Conservation (phyloP, 2,888 invertebrate species). For the Axea sp. region DNA sequence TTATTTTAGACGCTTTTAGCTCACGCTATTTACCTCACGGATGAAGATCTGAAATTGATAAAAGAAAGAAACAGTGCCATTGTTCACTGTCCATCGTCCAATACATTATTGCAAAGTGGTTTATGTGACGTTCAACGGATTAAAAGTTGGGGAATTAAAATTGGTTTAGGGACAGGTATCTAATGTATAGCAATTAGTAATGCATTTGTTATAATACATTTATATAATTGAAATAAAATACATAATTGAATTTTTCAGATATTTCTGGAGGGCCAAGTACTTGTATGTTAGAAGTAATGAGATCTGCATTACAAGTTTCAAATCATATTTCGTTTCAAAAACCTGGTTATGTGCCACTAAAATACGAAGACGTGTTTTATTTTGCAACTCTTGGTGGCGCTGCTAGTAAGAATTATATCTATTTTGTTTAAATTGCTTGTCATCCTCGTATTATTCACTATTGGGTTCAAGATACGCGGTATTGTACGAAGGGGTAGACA, state of each 20-base stretch:
- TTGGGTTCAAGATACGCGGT: no score
- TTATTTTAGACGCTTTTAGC: conserved; percentile 86
- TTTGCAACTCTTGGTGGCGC: conserved; percentile 94
- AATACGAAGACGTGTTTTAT: conserved; percentile 88
- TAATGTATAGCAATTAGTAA: no score
- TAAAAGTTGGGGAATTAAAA: conserved; percentile 83
- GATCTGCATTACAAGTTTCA: conserved; percentile 87
- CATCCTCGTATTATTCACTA: no score
- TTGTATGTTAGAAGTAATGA: conserved; percentile 88
- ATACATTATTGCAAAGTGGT: conserved; percentile 89
- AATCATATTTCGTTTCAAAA: conserved; percentile 83
- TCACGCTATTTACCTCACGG: conserved; percentile 88
- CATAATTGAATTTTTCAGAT: conserved; percentile 81
- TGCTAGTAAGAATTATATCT: conserved; percentile 67
- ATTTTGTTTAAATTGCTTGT: no score
- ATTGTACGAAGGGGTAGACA: no score
- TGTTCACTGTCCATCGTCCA: conserved; percentile 93
- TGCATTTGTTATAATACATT: background rate
- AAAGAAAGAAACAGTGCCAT: conserved; percentile 84
- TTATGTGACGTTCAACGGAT: conserved; percentile 88
- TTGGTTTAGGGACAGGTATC: conserved; percentile 92
- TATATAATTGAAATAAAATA: background rate
- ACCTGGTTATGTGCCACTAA: conserved; percentile 81
- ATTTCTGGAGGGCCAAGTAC: conserved; percentile 90
- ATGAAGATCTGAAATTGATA: conserved; percentile 85